Evolutionary conservation across 2,113 vertebrate species (phyloP).

Genomic region (Silurus meridionalis): DNA sequence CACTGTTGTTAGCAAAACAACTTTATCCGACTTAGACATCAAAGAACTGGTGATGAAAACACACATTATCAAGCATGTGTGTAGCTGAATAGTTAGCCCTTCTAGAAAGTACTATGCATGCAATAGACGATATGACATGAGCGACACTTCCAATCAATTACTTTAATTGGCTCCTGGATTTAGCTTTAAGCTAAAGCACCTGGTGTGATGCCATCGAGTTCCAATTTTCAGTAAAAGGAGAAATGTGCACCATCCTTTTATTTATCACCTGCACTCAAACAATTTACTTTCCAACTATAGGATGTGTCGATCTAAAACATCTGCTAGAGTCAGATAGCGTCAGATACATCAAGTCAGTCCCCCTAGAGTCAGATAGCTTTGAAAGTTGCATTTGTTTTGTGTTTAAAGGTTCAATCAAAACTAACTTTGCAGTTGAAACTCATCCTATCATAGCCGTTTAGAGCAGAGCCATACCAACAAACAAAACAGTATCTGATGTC

Average conservation of each 20-base stretch:
- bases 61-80: conserved; percentile 18
- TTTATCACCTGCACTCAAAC: neutral
- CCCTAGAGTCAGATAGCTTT: neutral
- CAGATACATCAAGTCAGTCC: neutral
- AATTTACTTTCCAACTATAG: conserved; percentile 14
- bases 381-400: conserved; percentile 14
- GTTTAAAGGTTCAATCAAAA: neutral
- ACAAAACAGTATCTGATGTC: conserved; percentile 4
- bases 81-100: neutral
- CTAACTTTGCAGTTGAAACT: neutral
- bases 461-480: neutral
- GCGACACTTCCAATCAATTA: conserved; percentile 54
- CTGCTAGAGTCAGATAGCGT: neutral
- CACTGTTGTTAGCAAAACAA: conserved; percentile 55
- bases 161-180: conserved; percentile 61
- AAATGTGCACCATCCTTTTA: conserved; percentile 50
- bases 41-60: conserved; percentile 32
- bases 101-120: conserved; percentile 5
- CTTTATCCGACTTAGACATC: conserved; percentile 60
- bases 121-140: conserved; percentile 49
- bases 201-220: conserved; percentile 66
- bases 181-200: conserved; percentile 54
- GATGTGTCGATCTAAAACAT: neutral
- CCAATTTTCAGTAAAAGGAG: conserved; percentile 63
- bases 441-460: neutral